These are phyloP conservation scores for Beaufortia kweichowensis DNA, from an alignment of 2,113 vertebrate species.

Conservation along the genomic window DNA sequence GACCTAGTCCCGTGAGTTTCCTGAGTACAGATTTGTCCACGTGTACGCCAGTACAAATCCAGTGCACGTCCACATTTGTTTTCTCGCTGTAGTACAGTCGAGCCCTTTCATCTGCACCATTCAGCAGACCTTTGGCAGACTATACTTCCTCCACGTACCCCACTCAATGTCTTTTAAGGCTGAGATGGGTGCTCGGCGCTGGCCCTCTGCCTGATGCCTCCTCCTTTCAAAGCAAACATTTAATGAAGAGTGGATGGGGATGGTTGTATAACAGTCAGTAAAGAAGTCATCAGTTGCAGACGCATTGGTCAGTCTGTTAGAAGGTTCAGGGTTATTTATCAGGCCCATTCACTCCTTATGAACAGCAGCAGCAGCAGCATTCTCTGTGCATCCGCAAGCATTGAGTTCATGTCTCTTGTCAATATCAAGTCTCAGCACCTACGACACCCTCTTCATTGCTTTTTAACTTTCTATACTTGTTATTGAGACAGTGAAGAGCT, in stretches of 20 bases:
- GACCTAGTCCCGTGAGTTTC: slow-evolving; percentile 10
- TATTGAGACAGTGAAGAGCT: slow-evolving; percentile 17
- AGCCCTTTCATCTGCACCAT: slow-evolving; percentile 10
- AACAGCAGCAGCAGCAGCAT: slow-evolving; percentile 29
- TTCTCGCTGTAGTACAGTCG: not conserved
- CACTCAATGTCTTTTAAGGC: slow-evolving; percentile 20
- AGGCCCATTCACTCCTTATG: not conserved
- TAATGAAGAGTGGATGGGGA: slow-evolving; percentile 11
- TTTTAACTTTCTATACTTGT: slow-evolving; percentile 29
- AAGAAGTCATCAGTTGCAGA: slow-evolving; percentile 13
- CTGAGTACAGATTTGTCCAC: slow-evolving; percentile 33
- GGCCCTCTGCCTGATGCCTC: slow-evolving; percentile 8
- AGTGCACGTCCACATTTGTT: slow-evolving; percentile 14
- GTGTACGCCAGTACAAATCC: slow-evolving; percentile 25
- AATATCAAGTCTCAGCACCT: slow-evolving; percentile 3
- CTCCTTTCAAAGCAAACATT: slow-evolving; percentile 31
- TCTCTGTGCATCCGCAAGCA: slow-evolving; percentile 37
- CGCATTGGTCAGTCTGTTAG: slow-evolving; percentile 27
- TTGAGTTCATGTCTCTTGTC: slow-evolving; percentile 38
- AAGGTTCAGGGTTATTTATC: slow-evolving; percentile 3
- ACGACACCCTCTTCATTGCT: not conserved
- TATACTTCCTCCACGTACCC: not conserved
- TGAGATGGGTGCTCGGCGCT: not conserved
- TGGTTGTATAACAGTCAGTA: slow-evolving; percentile 5
- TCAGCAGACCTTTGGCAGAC: slow-evolving; percentile 7